phyloP scores from a whole-genome alignment of 2,888 invertebrate species.

The Magallana nippona region DNA sequence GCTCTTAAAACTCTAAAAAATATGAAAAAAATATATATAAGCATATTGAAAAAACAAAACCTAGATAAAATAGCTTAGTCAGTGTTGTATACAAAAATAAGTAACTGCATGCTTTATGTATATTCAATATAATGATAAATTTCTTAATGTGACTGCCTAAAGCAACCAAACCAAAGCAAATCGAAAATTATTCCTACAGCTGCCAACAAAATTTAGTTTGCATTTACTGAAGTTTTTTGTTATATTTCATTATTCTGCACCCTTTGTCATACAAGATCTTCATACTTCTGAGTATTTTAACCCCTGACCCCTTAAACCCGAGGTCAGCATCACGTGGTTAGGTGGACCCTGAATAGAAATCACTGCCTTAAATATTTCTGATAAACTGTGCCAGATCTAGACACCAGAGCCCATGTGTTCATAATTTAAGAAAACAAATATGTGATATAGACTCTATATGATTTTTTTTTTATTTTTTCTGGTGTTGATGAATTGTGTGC shows the following conservation, averaged over 20 bases:
- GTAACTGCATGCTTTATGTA: not conserved
- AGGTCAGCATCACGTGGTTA: not conserved
- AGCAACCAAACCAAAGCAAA: not conserved
- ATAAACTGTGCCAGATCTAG: slow-evolving; percentile 34
- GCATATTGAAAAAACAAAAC: not conserved
- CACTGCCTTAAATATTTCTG: slow-evolving; percentile 37
- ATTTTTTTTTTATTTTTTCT: slow-evolving; percentile 29
- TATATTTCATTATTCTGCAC: slow-evolving; percentile 34
- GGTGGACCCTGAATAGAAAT: not conserved
- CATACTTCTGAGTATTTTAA: not conserved
- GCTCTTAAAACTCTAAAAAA: not conserved
- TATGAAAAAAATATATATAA: not conserved
- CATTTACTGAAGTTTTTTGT: slow-evolving; percentile 43
- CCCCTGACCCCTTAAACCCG: not conserved
- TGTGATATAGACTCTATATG: slow-evolving; percentile 46
- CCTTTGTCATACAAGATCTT: slow-evolving; percentile 47
- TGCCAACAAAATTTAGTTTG: slow-evolving; percentile 47
- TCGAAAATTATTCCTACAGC: slow-evolving; percentile 39
- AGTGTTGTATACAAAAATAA: not conserved
- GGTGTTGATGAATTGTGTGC: slow-evolving; percentile 35
- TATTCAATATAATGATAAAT: not conserved
- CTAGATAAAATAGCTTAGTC: not conserved
- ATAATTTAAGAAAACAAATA: slow-evolving; percentile 40
- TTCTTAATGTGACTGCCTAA: not conserved
- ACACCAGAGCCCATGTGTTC: slow-evolving; percentile 38